phyloP scores from a whole-genome alignment of 2,888 invertebrate genomes.

The Trisateles emortualis region DNA sequence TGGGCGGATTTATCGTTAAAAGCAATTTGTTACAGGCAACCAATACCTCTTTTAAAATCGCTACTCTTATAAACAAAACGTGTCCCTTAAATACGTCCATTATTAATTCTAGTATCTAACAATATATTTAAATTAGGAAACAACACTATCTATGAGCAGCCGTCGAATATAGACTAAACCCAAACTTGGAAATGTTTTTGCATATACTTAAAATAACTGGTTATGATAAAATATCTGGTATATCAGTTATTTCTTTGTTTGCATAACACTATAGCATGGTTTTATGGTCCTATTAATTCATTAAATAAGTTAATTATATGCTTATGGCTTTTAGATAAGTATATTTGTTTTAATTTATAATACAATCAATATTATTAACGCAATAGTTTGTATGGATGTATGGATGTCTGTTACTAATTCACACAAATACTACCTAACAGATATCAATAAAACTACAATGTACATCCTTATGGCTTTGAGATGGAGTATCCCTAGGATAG shows the following conservation, averaged over 20 bases:
- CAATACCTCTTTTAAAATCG: background rate
- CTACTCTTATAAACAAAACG: conserved; percentile 21
- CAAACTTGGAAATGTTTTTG: conserved; percentile 42
- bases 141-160: conserved; percentile 35
- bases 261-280: background rate
- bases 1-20: too few relatives aligned
- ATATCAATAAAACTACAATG: too few relatives aligned
- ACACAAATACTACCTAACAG: too few relatives aligned
- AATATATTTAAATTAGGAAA: conserved; percentile 55
- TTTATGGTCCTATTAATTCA: conserved; percentile 18
- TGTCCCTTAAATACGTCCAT: conserved; percentile 33
- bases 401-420: too few relatives aligned
- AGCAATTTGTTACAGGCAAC: too few relatives aligned
- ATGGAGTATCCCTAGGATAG: too few relatives aligned
- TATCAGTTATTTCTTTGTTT: conserved; percentile 37
- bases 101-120: conserved; percentile 44
- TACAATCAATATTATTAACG: too few relatives aligned
- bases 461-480: too few relatives aligned
- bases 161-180: conserved; percentile 46
- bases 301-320: conserved; percentile 1
- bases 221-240: conserved; percentile 18
- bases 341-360: background rate
- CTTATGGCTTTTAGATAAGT: background rate
- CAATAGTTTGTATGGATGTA: too few relatives aligned
- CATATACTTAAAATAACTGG: conserved; percentile 33